Evolutionary conservation across 2,888 invertebrate genomes (phyloP).

Genomic region (Eristalis tenax): DNA sequence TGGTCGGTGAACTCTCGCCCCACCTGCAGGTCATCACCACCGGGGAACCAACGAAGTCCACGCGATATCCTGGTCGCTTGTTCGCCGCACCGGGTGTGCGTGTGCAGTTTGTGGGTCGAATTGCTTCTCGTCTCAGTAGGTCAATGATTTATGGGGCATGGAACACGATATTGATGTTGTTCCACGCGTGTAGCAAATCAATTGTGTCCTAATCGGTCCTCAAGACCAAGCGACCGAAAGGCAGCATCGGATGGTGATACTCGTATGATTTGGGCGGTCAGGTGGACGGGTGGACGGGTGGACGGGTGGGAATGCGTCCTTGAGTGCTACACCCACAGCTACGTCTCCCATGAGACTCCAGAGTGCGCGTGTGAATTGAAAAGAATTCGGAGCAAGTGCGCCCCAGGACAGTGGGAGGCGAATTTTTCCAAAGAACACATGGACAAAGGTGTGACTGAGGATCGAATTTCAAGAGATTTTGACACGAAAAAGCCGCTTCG

Average conservation of each 20-base stretch:
- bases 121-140: slow-evolving; percentile 10
- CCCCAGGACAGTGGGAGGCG: too few species aligned
- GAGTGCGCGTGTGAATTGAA: too few species aligned
- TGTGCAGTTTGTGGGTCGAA: neutral
- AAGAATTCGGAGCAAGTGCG: too few species aligned
- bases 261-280: neutral
- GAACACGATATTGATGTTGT: slow-evolving; percentile 12
- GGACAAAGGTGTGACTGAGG: too few species aligned
- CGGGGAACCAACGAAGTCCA: neutral
- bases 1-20: slow-evolving; percentile 22
- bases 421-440: too few species aligned
- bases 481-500: too few species aligned
- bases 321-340: neutral
- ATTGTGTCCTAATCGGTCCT: neutral
- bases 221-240: neutral
- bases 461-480: too few species aligned
- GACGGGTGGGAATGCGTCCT: neutral
- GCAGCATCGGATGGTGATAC: neutral
- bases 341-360: too few species aligned
- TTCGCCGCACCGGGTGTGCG: neutral
- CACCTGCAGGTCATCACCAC: slow-evolving; percentile 17
- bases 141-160: slow-evolving; percentile 30
- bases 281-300: neutral
- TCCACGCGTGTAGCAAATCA: neutral
- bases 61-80: neutral